Evolutionary conservation across 2,888 invertebrate genomes (phyloP), one percentile per base, ranked within the genome.

Genomic region (Ceriagrion tenellum): DNA sequence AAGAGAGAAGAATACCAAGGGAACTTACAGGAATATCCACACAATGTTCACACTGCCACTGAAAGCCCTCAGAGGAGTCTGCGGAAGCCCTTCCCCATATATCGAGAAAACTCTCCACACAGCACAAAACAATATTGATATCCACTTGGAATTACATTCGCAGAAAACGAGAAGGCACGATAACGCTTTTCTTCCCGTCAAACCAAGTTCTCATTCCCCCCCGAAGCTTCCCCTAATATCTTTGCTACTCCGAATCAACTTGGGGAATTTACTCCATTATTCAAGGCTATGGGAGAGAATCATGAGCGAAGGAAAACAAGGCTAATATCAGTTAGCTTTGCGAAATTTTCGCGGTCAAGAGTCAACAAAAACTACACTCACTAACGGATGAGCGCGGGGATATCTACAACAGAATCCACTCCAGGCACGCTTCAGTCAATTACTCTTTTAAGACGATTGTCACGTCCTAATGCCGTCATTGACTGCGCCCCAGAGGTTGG

Each of bases 401-500:
- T 47, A 47, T 47, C 2, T 47, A 8, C n/a, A n/a, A 26, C 69
- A 69, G 3, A 69, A 69, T 69, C 69, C 69, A 69, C 69, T 69
- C 69, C 69, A 69, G 69, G 69, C 47, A 88, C 88, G 88, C 23
- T 23, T 47, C 47, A 8, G 88, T 35, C 88, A 88, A 88, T 47
- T 35, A 47, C 40, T 88, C 47, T 47, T 47, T 47, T 47, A 40
- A 23, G 10, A 88, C 88, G 26, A 47, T 10, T 88, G 89, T 55
- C 89, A 89, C 55, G 89, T 89, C 89, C 55, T 55, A 26, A 89
- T 47, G 55, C n/a, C 47, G 89, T 89, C 89, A 55, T 55, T 30
- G 89, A 47, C 26, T 47, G 89, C 30, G n/a, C 30, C 47, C 26
- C 89, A 55, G 55, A 89, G 89, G 89, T 89, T 13, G 89, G 89